Evolutionary conservation across 2,797 vertebrate genomes (phyloP).

Genomic region (Trematomus bernacchii): DNA sequence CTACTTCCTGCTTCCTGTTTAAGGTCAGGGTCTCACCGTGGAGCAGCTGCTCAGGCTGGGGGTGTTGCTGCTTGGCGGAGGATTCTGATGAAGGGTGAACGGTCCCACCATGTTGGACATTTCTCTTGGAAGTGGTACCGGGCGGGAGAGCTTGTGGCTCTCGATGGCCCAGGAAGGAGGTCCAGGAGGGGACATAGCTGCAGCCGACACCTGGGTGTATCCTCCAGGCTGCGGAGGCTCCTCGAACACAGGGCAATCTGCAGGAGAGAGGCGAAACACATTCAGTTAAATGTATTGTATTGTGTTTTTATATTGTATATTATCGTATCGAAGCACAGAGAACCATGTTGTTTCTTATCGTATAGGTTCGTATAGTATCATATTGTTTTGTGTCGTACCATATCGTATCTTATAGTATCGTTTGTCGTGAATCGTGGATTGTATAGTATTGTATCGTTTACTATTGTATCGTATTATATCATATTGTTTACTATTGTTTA

Average conservation of each 20-base stretch:
- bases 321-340: too few relatives aligned
- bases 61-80: conserved; percentile 86
- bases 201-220: conserved; percentile 74
- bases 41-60: conserved; percentile 95
- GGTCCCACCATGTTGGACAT: conserved; percentile 79
- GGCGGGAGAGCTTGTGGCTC: conserved; percentile 67
- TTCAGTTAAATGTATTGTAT: too few relatives aligned
- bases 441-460: too few relatives aligned
- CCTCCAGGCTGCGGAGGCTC: conserved; percentile 78
- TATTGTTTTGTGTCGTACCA: too few relatives aligned
- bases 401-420: too few relatives aligned
- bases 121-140: conserved; percentile 60
- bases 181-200: conserved; percentile 79
- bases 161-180: conserved; percentile 86
- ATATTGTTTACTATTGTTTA: too few relatives aligned
- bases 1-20: conserved; percentile 41
- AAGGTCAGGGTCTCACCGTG: conserved; percentile 81
- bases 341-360: too few relatives aligned
- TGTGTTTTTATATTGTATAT: too few relatives aligned
- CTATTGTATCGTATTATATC: too few relatives aligned
- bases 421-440: too few relatives aligned
- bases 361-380: too few relatives aligned
- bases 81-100: conserved; percentile 88
- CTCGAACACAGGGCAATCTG: conserved; percentile 86
- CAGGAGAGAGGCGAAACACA: background rate